phyloP scores from a whole-genome alignment of 2,888 invertebrate genomes.

The Scaptomyza polygonia region DNA sequence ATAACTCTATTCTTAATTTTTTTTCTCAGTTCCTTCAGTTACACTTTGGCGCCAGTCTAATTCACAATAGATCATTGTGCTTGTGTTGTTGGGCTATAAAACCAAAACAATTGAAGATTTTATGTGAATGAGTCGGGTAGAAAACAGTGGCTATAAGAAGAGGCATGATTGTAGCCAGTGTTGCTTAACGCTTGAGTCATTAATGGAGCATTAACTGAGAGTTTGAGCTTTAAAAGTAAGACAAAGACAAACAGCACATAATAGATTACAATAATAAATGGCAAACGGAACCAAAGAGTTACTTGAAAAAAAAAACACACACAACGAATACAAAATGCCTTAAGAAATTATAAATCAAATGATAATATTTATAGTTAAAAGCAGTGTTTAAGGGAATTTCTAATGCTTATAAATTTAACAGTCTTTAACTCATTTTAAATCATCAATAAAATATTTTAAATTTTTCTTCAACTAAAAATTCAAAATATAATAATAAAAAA shows the following conservation, averaged over 20 bases:
- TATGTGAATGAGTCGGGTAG: conserved; percentile 13
- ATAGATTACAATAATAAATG: conserved; percentile 48
- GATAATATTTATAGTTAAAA: too few relatives aligned
- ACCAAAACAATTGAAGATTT: conserved; percentile 21
- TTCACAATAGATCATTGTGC: conserved; percentile 53
- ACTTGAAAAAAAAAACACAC: background rate
- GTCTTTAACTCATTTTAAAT: too few relatives aligned
- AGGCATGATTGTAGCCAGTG: conserved; percentile 4
- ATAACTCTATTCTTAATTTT: background rate
- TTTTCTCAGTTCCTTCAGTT: conserved; percentile 11
- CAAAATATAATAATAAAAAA: too few relatives aligned
- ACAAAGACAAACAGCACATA: conserved; percentile 47
- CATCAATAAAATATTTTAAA: too few relatives aligned
- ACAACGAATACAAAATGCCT: conserved; percentile 11
- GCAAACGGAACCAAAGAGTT: conserved; percentile 43
- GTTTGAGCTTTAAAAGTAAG: conserved; percentile 42
- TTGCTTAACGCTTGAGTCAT: conserved; percentile 71
- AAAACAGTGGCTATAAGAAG: background rate
- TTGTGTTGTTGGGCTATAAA: conserved; percentile 16
- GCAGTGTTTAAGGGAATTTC: too few relatives aligned
- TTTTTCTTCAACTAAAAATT: too few relatives aligned
- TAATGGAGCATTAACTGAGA: conserved; percentile 69
- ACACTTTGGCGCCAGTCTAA: conserved; percentile 39
- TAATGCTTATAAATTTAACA: too few relatives aligned
- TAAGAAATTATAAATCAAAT: background rate